These are phyloP conservation scores for Vulpes ferrilata DNA, from an alignment of 2,113 vertebrate species.

Conservation along the genomic window DNA sequence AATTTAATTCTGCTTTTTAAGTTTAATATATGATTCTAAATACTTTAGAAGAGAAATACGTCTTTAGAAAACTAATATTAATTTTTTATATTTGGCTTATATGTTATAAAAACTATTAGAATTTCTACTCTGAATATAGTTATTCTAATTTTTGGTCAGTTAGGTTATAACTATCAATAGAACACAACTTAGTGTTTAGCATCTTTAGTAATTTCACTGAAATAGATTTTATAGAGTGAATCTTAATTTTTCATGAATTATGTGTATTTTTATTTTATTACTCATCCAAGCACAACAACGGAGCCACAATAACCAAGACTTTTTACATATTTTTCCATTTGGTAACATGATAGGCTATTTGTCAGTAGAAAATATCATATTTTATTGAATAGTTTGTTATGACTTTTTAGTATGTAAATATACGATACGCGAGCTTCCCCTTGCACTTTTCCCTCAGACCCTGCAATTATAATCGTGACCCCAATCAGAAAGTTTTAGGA, in stretches of 20 bases:
- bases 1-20: conserved; percentile 1
- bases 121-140: background rate
- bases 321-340: background rate
- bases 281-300: background rate
- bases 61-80: background rate
- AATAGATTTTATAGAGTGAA: conserved; percentile 27
- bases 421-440: background rate
- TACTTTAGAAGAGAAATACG: conserved; percentile 37
- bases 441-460: background rate
- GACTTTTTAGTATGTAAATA: background rate
- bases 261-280: conserved; percentile 37
- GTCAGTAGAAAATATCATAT: background rate
- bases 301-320: background rate
- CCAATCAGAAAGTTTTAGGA: background rate
- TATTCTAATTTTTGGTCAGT: conserved; percentile 24
- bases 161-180: background rate
- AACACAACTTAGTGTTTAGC: background rate
- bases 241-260: conserved; percentile 50
- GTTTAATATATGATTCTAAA: conserved; percentile 10
- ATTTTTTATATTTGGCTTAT: conserved; percentile 19
- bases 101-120: conserved; percentile 41
- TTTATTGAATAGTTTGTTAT: background rate
- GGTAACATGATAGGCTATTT: background rate
- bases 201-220: conserved; percentile 48
- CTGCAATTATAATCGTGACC: background rate